Conservation (phyloP, 2,888 invertebrate genomes). For the Hirtodrosophila trivittata region DNA sequence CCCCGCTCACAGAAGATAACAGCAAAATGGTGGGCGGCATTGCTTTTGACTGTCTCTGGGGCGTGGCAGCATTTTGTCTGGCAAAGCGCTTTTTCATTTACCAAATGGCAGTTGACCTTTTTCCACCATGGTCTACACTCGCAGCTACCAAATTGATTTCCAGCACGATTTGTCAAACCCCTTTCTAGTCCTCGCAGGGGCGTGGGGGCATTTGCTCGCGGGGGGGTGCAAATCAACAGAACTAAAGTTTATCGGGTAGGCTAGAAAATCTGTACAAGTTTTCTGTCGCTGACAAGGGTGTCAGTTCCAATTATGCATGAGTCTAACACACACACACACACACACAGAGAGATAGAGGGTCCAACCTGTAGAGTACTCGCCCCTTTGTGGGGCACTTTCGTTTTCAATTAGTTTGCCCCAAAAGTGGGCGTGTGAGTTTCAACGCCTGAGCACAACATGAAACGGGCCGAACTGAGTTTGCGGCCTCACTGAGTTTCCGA, state of each 20-base stretch:
- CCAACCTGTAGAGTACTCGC: slow-evolving; percentile 64
- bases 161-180: slow-evolving; percentile 75
- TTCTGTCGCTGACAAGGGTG: slow-evolving; percentile 74
- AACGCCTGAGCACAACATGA: slow-evolving; percentile 63
- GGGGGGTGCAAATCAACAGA: slow-evolving; percentile 15
- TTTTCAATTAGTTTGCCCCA: slow-evolving; percentile 74
- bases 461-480: slow-evolving; percentile 40
- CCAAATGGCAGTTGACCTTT: slow-evolving; percentile 73
- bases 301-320: slow-evolving; percentile 71
- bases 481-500: neutral
- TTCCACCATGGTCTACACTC: slow-evolving; percentile 23
- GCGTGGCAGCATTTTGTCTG: slow-evolving; percentile 29
- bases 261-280: slow-evolving; percentile 55
- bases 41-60: slow-evolving; percentile 37
- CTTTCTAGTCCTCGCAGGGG: slow-evolving; percentile 23
- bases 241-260: slow-evolving; percentile 63
- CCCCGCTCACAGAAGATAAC: slow-evolving; percentile 51
- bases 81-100: slow-evolving; percentile 68
- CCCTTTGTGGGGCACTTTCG: slow-evolving; percentile 54
- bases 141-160: slow-evolving; percentile 72
- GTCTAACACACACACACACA: slow-evolving; percentile 1
- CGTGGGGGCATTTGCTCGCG: neutral
- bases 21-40: slow-evolving; percentile 34
- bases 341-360: neutral
- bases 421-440: slow-evolving; percentile 76